A percentile compares a stretch with the other conserved stretches of the same genome.
Evolutionary conservation across 2,113 vertebrate genomes (phyloP).

Genomic region (Pygoscelis adeliae): DNA sequence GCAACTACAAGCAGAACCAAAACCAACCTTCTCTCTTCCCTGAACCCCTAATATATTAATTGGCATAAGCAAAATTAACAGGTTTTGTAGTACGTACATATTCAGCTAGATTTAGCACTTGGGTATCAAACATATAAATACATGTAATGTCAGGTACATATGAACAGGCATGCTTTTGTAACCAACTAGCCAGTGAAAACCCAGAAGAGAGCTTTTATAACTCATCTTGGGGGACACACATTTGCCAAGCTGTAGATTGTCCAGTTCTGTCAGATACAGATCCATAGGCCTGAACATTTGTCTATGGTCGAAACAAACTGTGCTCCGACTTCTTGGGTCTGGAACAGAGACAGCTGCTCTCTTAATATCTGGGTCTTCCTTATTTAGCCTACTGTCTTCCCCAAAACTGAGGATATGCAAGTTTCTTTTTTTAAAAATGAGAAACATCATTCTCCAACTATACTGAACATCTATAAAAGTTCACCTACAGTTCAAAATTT

Average conservation of each 20-base stretch:
- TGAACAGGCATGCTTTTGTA: background rate
- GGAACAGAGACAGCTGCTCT: background rate
- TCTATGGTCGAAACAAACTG: background rate
- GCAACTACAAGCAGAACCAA: background rate
- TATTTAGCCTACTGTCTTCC: background rate
- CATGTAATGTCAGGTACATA: background rate
- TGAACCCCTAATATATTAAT: background rate
- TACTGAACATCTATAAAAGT: background rate
- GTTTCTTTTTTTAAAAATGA: background rate
- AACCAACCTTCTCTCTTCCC: background rate
- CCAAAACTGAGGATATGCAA: background rate
- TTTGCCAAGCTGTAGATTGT: background rate
- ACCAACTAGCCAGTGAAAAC: background rate
- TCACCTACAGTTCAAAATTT: background rate
- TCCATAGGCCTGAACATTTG: background rate
- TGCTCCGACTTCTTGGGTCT: background rate
- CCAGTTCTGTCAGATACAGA: background rate
- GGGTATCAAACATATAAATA: background rate
- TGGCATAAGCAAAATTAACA: background rate
- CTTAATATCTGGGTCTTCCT: background rate
- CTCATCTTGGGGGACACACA: background rate
- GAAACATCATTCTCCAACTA: background rate
- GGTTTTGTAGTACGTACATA: background rate
- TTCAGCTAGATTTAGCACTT: background rate
- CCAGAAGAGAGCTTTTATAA: background rate